Percentiles rank a stretch among this genome's conserved stretches.
Evolutionary conservation across 2,888 invertebrate species (phyloP).

Genomic region (Philaethria dido): DNA sequence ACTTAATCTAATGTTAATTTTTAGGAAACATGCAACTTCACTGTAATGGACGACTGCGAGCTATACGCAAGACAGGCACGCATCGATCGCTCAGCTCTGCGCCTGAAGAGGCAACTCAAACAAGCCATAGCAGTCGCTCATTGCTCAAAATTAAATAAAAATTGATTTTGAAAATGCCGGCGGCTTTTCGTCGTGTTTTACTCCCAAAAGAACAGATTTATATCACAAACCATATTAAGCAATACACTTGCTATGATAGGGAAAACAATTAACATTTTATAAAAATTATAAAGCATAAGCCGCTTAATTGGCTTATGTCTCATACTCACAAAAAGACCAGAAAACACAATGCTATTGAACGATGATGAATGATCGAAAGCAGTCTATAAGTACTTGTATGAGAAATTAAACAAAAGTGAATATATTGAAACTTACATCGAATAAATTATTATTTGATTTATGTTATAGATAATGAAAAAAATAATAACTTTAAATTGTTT

Average conservation of each 20-base stretch:
- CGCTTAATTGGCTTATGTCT: slow-evolving; percentile 18
- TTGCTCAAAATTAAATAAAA: slow-evolving; percentile 62
- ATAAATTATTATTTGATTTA: slow-evolving; percentile 28
- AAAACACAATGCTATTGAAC: slow-evolving; percentile 25
- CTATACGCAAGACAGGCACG: slow-evolving; percentile 64
- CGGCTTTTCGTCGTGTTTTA: background rate
- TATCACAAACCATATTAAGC: background rate
- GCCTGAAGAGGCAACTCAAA: slow-evolving; percentile 59
- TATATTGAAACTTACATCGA: slow-evolving; percentile 9
- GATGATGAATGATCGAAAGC: slow-evolving; percentile 30
- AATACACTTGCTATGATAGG: background rate
- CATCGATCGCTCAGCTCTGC: slow-evolving; percentile 67
- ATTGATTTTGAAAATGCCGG: slow-evolving; percentile 46
- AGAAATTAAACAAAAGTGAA: slow-evolving; percentile 25
- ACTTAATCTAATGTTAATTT: slow-evolving; percentile 5
- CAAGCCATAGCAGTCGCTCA: slow-evolving; percentile 58
- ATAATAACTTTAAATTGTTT: too few relatives aligned
- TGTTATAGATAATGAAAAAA: background rate
- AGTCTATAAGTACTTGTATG: slow-evolving; percentile 15
- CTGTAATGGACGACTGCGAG: slow-evolving; percentile 71
- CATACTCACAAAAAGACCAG: slow-evolving; percentile 20
- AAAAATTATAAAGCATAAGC: slow-evolving; percentile 17
- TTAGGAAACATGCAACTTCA: slow-evolving; percentile 78
- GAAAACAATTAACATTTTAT: background rate
- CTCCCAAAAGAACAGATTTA: too few relatives aligned